Evolutionary conservation across 2,797 vertebrate species (phyloP).

Genomic region (Synanceia verrucosa): DNA sequence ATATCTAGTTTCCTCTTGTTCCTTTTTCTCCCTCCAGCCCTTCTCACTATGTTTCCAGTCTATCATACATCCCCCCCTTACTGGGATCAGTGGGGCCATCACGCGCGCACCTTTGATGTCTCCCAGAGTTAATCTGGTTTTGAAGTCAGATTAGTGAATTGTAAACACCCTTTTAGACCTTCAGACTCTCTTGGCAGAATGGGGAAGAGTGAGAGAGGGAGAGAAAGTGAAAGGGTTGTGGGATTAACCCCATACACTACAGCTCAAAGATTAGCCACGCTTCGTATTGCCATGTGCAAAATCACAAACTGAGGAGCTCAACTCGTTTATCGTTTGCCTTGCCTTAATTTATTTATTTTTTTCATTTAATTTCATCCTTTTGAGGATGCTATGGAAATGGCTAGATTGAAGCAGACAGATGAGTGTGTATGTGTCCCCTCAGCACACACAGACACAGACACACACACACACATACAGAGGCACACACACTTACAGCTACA

Average conservation of each 20-base stretch:
- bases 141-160: conserved; percentile 84
- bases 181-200: conserved; percentile 72
- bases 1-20: conserved; percentile 68
- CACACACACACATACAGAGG: conserved; percentile 28
- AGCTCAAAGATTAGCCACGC: conserved; percentile 68
- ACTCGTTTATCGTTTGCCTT: conserved; percentile 37
- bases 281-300: conserved; percentile 44
- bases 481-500: conserved; percentile 43
- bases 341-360: no score
- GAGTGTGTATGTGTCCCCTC: conserved; percentile 57
- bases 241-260: conserved; percentile 72
- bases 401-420: conserved; percentile 62
- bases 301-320: conserved; percentile 46
- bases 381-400: conserved; percentile 42
- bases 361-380: conserved; percentile 39
- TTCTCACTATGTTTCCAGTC: conserved; percentile 78
- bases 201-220: conserved; percentile 61
- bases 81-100: conserved; percentile 83
- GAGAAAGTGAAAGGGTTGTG: conserved; percentile 70
- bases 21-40: conserved; percentile 39
- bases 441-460: conserved; percentile 41
- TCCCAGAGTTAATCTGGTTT: conserved; percentile 83
- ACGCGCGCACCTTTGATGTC: conserved; percentile 84
- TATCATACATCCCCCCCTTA: conserved; percentile 81
- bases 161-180: conserved; percentile 82